These are phyloP conservation scores for Anomalospiza imberbis DNA, from an alignment of 2,797 vertebrate genomes.

Conservation along the genomic window DNA sequence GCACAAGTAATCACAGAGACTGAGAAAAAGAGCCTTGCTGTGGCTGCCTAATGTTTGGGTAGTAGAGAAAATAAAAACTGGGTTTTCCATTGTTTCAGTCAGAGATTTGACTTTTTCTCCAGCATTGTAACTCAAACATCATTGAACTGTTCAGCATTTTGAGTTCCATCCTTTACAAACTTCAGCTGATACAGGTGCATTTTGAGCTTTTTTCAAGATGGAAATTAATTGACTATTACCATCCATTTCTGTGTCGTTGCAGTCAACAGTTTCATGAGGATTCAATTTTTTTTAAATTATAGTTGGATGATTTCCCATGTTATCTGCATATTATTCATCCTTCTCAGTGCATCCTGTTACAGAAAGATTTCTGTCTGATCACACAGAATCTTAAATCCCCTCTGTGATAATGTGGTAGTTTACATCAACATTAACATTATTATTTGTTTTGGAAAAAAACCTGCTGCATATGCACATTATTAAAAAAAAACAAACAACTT, in stretches of 20 bases:
- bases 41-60: slow-evolving; percentile 8
- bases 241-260: background rate
- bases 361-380: background rate
- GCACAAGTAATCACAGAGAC: background rate
- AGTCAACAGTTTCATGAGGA: background rate
- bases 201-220: background rate
- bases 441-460: slow-evolving; percentile 40
- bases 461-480: background rate
- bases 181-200: background rate
- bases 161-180: background rate
- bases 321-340: slow-evolving; percentile 16
- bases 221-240: background rate
- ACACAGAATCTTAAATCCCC: background rate
- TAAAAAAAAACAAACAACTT: background rate
- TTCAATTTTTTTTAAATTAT: slow-evolving; percentile 3
- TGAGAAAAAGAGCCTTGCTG: background rate
- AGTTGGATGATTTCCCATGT: background rate
- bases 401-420: background rate
- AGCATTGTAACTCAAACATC: slow-evolving; percentile 21
- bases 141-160: slow-evolving; percentile 10
- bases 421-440: slow-evolving; percentile 22
- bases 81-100: slow-evolving; percentile 32
- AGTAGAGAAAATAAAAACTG: slow-evolving; percentile 41
- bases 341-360: background rate
- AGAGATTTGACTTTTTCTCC: slow-evolving; percentile 28